Base-by-base conservation (phyloP, 2,888 invertebrate genomes). In the Diadegma fenestrale region DNA sequence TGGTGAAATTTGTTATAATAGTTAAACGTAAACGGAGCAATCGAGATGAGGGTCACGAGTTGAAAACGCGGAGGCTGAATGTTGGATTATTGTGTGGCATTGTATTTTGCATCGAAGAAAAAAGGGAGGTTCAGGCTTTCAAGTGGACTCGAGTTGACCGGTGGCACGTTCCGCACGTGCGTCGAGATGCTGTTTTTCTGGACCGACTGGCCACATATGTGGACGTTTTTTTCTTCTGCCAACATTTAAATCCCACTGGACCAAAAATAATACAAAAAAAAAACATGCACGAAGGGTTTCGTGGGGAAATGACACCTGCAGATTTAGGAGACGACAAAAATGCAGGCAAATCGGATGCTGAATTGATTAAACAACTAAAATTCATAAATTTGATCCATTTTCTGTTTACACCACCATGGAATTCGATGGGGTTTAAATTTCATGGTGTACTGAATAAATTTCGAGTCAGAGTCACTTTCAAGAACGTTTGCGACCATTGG, bases 81-180 rank as follows among this genome's bases (percentile, higher is more conserved):
- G 33, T 71, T 76, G 58, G 51, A 43, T 22, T 26, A 19, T 45
- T 45, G 54, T 78, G 61, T 58, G 8, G 26, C 48, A 75, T 79
- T 69, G 64, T 73, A 61, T 71, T 54, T 51, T 37, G 41, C 5
- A 51, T 43, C 14, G 30, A 19, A 30, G 14, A 30, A 54, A 79
- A 82, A 84, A 75, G 80, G 76, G 61, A 41, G 41, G 33, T 75
- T 54, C 68, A 7, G 26, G 54, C 51, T 30, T 26, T 64, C n/a
- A 43, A 68, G 63, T 80, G 68, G 78, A 84, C 58, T 41, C 71
- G 33, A 77, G 73, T 66, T 87, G 86, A 84, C 88, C 87, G 72
- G 41, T 71, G 82, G 84, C 86, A 88, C 87, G 84, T 88, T 83
- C 80, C 87, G 75, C 77, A 81, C 73, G 73, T 76, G 82, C 77